phyloP scores from a whole-genome alignment of 2,113 vertebrate species.

The Gavialis gangeticus region DNA sequence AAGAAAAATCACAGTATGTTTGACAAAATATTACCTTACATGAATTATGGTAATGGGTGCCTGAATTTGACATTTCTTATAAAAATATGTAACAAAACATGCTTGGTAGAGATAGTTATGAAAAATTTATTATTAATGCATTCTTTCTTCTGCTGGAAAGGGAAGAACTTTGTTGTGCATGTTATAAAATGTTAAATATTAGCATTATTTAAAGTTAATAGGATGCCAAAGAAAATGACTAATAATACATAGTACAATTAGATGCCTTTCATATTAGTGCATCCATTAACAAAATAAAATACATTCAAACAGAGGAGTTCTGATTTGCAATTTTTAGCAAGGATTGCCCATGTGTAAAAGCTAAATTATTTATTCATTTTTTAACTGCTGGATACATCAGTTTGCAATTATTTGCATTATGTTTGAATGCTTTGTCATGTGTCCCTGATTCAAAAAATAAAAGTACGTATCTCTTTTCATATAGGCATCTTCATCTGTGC shows the following conservation, averaged over 20 bases:
- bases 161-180: conserved; percentile 77
- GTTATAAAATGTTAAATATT: conserved; percentile 84
- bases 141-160: conserved; percentile 71
- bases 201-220: conserved; percentile 85
- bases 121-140: conserved; percentile 76
- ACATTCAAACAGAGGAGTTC: conserved; percentile 76
- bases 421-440: conserved; percentile 78
- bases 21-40: conserved; percentile 36
- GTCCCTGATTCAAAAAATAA: conserved; percentile 69
- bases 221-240: conserved; percentile 83
- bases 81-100: conserved; percentile 69
- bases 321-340: conserved; percentile 81
- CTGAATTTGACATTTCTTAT: conserved; percentile 69
- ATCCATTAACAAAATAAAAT: conserved; percentile 85
- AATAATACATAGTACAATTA: conserved; percentile 86
- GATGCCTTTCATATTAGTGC: conserved; percentile 84
- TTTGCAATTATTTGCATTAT: conserved; percentile 82
- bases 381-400: conserved; percentile 74
- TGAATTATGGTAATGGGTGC: conserved; percentile 57
- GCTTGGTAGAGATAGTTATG: conserved; percentile 61
- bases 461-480: conserved; percentile 46
- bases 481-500: conserved; percentile 38
- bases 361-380: conserved; percentile 82
- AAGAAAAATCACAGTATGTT: conserved; percentile 34
- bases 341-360: conserved; percentile 79